A percentile compares a stretch with the other conserved stretches of the same genome.
Conservation (phyloP, 2,888 invertebrate genomes). For the Orthonychiurus folsomi region DNA sequence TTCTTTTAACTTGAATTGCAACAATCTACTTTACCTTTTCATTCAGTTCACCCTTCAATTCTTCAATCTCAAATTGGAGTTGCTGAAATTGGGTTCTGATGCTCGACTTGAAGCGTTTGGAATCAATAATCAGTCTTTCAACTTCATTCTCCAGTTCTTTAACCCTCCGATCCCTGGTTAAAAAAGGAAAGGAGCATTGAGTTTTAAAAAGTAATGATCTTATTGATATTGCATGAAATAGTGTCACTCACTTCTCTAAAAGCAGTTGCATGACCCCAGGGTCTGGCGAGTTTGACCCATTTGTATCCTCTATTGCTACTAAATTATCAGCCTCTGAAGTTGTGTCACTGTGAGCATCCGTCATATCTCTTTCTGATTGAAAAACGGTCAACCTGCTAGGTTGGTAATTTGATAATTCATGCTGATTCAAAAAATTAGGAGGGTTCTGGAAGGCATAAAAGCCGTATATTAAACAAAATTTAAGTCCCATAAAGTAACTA, state of each 20-base stretch:
- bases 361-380: conserved; percentile 51
- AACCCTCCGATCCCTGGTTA: conserved; percentile 61
- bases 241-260: conserved; percentile 27
- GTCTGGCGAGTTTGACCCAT: conserved; percentile 40
- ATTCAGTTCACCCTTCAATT: conserved; percentile 50
- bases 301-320: conserved; percentile 42
- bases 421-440: conserved; percentile 87
- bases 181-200: conserved; percentile 14
- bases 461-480: too few species aligned
- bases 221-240: neutral
- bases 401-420: conserved; percentile 86
- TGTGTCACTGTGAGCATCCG: conserved; percentile 36
- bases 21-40: conserved; percentile 45
- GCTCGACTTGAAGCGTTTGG: conserved; percentile 50
- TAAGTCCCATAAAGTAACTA: neutral
- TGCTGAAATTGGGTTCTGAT: conserved; percentile 49
- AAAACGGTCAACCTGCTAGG: conserved; percentile 85
- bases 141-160: conserved; percentile 70
- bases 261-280: conserved; percentile 32
- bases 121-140: conserved; percentile 55
- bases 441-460: conserved; percentile 55
- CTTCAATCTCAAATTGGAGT: conserved; percentile 48
- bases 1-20: neutral
- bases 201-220: neutral
- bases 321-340: conserved; percentile 43